These are phyloP conservation scores for Stercorarius parasiticus DNA, from an alignment of 2,113 vertebrate species.

Conservation along the genomic window DNA sequence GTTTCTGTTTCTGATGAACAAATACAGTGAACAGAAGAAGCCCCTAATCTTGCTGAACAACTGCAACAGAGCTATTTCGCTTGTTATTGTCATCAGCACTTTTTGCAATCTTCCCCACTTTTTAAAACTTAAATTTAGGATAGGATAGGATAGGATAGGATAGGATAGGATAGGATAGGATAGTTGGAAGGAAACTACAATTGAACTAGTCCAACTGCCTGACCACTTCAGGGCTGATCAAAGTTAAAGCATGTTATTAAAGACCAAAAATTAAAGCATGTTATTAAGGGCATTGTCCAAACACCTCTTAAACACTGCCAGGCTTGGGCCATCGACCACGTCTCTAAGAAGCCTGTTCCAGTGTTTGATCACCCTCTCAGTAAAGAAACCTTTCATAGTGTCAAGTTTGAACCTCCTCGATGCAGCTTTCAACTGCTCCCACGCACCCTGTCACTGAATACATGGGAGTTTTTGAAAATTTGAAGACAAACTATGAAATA, in stretches of 20 bases:
- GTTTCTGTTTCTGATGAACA: background rate
- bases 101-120: background rate
- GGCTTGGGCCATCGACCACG: background rate
- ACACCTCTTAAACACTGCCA: background rate
- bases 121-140: background rate
- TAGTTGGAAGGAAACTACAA: background rate
- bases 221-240: background rate
- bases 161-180: background rate
- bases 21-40: background rate
- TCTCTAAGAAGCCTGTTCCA: background rate
- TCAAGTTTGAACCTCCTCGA: background rate
- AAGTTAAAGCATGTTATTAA: background rate
- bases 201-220: background rate
- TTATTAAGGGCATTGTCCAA: background rate
- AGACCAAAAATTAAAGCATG: background rate
- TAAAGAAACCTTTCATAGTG: too few relatives aligned
- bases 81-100: background rate
- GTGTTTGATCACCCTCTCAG: background rate
- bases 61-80: background rate
- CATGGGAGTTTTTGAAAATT: background rate
- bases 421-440: too few relatives aligned
- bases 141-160: too few relatives aligned
- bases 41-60: too few relatives aligned
- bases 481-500: background rate
- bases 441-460: rapidly evolving